Conservation (phyloP, 1,140 invertebrate genomes). For the Ladona fulva region DNA sequence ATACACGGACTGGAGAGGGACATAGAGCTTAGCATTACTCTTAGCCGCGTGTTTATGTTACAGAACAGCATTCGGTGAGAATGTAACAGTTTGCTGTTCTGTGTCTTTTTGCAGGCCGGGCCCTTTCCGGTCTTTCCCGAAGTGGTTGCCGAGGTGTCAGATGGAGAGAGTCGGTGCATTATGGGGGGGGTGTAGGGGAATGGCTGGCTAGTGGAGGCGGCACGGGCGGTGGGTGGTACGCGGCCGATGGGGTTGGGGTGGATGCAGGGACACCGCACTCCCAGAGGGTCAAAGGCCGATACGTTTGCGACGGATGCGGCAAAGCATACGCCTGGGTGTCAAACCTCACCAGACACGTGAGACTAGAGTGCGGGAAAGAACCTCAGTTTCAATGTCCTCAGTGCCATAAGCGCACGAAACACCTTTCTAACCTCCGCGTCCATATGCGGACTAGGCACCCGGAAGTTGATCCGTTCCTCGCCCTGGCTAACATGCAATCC, state of each 20-base stretch:
- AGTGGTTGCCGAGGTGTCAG: neutral
- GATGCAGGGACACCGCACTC: neutral
- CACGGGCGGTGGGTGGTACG: neutral
- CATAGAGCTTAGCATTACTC: neutral
- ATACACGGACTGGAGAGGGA: no score
- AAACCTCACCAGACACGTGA: constrained; percentile 52
- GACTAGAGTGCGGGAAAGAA: constrained; percentile 50
- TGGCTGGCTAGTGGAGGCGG: neutral
- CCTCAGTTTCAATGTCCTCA: constrained; percentile 38
- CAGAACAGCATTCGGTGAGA: neutral
- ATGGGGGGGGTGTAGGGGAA: neutral
- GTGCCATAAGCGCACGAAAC: constrained; percentile 37
- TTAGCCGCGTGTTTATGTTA: neutral
- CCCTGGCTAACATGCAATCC: neutral
- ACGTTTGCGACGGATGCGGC: constrained; percentile 33
- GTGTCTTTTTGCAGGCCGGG: constrained; percentile 1
- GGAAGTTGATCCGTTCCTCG: neutral
- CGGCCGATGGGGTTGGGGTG: neutral
- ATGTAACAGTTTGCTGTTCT: constrained; percentile 1
- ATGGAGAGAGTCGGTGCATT: neutral
- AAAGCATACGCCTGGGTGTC: constrained; percentile 47
- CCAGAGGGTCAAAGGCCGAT: constrained; percentile 22
- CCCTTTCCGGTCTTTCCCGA: neutral
- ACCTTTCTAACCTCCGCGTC: constrained; percentile 17
- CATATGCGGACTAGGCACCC: neutral